A percentile compares a stretch with the other conserved stretches of the same genome.
These are phyloP conservation scores for Drosophila watanabei DNA, from an alignment of 1,140 invertebrate species.

Conservation along the genomic window DNA sequence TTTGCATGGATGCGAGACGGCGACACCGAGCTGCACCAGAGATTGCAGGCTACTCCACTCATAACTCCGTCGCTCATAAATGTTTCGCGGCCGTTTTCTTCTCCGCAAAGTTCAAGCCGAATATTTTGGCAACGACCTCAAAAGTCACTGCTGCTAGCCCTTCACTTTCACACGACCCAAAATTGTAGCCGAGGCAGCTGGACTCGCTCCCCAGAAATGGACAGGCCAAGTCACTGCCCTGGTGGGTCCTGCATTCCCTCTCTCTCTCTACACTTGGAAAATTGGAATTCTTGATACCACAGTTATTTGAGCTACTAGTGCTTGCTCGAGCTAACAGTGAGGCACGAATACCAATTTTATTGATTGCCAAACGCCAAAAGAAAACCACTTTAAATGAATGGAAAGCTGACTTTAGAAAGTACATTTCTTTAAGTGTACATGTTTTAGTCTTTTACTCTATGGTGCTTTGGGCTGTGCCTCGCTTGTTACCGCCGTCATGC, in stretches of 20 bases:
- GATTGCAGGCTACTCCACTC: conserved; percentile 45
- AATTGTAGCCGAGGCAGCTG: background rate
- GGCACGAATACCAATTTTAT: background rate
- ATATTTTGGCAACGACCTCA: conserved; percentile 42
- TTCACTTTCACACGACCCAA: conserved; percentile 70
- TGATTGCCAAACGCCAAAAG: background rate
- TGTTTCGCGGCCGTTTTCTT: conserved; percentile 15
- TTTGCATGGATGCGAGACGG: conserved; percentile 61
- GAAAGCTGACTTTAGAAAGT: background rate
- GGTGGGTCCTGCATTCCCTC: background rate
- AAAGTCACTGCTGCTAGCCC: conserved; percentile 52
- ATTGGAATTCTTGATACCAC: background rate
- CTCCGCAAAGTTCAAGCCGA: conserved; percentile 32
- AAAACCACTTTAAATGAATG: background rate
- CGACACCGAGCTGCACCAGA: conserved; percentile 23
- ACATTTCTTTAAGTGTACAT: conserved; percentile 17
- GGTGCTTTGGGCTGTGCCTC: conserved; percentile 20
- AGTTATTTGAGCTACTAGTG: background rate
- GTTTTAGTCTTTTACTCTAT: background rate
- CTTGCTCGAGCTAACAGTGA: background rate
- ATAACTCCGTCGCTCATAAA: conserved; percentile 63
- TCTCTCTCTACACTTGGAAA: conserved; percentile 12
- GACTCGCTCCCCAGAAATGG: conserved; percentile 38
- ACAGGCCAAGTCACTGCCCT: conserved; percentile 26
- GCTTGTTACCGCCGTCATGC: conserved; percentile 62